phyloP scores from a whole-genome alignment of 2,113 vertebrate genomes.

The Oryzias melastigma region DNA sequence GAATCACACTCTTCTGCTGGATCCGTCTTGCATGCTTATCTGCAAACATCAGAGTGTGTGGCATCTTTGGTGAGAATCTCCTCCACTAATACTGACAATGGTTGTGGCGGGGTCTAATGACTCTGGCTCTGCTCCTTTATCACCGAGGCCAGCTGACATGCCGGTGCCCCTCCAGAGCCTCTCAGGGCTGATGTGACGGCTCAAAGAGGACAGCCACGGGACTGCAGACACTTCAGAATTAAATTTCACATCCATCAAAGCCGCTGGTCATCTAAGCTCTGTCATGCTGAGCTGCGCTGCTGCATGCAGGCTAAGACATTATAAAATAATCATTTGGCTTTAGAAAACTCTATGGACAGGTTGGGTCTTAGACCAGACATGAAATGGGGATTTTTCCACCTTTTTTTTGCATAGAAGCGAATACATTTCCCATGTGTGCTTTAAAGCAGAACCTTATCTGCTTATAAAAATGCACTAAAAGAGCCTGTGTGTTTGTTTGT shows the following conservation, averaged over 20 bases:
- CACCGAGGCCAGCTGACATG: too few relatives aligned
- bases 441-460: too few relatives aligned
- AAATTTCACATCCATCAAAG: conserved; percentile 40
- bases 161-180: not conserved
- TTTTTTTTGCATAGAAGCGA: too few relatives aligned
- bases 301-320: conserved; percentile 19
- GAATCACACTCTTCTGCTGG: too few relatives aligned
- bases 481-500: too few relatives aligned
- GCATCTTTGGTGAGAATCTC: not conserved
- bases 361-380: too few relatives aligned
- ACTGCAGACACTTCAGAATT: conserved; percentile 18
- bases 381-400: too few relatives aligned
- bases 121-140: not conserved
- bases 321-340: conserved; percentile 4
- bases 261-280: conserved; percentile 34
- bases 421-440: too few relatives aligned
- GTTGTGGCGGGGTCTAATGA: not conserved
- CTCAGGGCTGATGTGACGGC: not conserved
- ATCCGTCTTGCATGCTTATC: too few relatives aligned
- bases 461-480: too few relatives aligned
- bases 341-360: too few relatives aligned
- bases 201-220: not conserved
- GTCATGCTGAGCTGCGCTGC: conserved; percentile 4
- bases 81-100: too few relatives aligned
- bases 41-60: not conserved